Conservation (phyloP, 2,888 invertebrate genomes). For the Anthophora plumipes region DNA sequence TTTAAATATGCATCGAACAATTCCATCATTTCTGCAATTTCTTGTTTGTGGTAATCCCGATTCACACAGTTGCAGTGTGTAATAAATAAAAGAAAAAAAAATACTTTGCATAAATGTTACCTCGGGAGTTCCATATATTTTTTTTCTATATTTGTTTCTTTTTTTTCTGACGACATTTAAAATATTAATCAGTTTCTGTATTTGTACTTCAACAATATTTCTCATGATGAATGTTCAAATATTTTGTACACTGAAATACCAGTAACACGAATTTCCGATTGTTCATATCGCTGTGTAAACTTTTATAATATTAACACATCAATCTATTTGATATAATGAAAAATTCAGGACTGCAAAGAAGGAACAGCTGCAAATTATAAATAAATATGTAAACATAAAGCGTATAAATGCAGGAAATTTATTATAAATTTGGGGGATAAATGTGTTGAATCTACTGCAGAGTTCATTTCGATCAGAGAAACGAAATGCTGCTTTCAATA, state of each 20-base stretch:
- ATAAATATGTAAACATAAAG: too few relatives aligned
- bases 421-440: not conserved
- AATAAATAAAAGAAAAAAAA: too few relatives aligned
- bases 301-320: not conserved
- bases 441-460: constrained; percentile 8
- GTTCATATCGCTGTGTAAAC: not conserved
- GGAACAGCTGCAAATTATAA: not conserved
- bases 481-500: constrained; percentile 6
- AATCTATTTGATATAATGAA: not conserved
- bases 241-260: not conserved
- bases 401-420: not conserved
- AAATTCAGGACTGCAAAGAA: not conserved
- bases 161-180: not conserved
- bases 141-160: too few relatives aligned
- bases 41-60: not conserved
- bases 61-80: not conserved
- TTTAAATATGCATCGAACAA: not conserved
- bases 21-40: constrained; percentile 1
- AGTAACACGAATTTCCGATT: not conserved
- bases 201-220: not conserved
- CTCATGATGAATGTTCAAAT: not conserved
- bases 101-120: not conserved
- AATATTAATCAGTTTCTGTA: not conserved
- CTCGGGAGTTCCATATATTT: too few relatives aligned
- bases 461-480: not conserved